These are phyloP conservation scores for Dugesia japonica DNA, from an alignment of 2,888 invertebrate species.

Conservation along the genomic window DNA sequence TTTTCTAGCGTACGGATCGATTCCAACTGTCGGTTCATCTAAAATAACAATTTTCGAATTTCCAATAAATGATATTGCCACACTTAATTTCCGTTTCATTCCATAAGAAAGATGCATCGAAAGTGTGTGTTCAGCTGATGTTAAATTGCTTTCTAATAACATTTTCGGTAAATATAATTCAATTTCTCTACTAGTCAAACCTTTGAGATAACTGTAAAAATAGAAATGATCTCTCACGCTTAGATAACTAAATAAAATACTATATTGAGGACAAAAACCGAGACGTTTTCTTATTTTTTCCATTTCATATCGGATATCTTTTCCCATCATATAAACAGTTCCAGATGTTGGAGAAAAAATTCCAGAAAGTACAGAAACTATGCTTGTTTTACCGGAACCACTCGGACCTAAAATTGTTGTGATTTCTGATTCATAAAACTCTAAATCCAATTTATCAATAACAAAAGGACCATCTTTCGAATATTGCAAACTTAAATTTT, in stretches of 20 bases:
- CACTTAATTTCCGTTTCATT: slow-evolving; percentile 67
- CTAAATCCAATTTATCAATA: slow-evolving; percentile 57
- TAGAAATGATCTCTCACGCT: slow-evolving; percentile 47
- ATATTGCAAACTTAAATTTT: slow-evolving; percentile 55
- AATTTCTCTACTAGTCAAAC: slow-evolving; percentile 46
- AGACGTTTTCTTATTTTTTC: slow-evolving; percentile 58
- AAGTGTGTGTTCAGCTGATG: slow-evolving; percentile 39
- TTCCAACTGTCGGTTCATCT: slow-evolving; percentile 70
- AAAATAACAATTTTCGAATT: slow-evolving; percentile 58
- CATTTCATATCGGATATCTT: slow-evolving; percentile 57
- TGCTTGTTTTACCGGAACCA: slow-evolving; percentile 53
- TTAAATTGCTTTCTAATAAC: slow-evolving; percentile 47
- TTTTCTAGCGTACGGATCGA: slow-evolving; percentile 68
- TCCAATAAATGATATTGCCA: slow-evolving; percentile 71
- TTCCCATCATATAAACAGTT: slow-evolving; percentile 59
- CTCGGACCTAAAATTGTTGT: slow-evolving; percentile 72
- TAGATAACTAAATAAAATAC: slow-evolving; percentile 57
- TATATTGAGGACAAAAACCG: slow-evolving; percentile 76
- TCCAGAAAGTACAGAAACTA: slow-evolving; percentile 49
- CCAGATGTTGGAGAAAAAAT: slow-evolving; percentile 63
- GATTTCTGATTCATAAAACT: slow-evolving; percentile 67
- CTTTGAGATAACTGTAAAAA: slow-evolving; percentile 49
- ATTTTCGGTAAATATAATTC: slow-evolving; percentile 55
- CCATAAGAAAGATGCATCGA: slow-evolving; percentile 55
- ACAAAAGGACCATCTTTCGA: slow-evolving; percentile 49